Conservation (phyloP, 2,113 vertebrate genomes). For the Sturnus vulgaris region DNA sequence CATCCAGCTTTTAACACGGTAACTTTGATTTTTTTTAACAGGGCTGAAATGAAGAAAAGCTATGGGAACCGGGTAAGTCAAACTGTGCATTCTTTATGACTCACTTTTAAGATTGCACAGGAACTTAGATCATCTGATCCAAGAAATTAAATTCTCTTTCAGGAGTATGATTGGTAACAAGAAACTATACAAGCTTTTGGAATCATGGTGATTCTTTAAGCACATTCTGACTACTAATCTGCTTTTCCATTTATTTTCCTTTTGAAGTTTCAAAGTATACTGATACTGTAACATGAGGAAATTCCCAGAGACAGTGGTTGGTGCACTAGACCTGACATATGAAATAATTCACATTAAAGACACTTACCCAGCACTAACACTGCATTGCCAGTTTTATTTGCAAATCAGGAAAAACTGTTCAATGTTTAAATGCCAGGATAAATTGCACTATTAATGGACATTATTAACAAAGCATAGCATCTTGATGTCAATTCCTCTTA, state of each 20-base stretch:
- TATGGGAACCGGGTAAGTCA: background rate
- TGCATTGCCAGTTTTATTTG: slow-evolving; percentile 1
- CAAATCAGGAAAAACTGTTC: background rate
- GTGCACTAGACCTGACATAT: background rate
- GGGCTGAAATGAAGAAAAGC: background rate
- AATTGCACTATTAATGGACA: slow-evolving; percentile 34
- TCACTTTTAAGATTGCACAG: background rate
- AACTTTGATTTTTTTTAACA: background rate
- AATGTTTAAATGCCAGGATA: slow-evolving; percentile 22
- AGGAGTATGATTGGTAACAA: background rate
- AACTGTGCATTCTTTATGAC: background rate
- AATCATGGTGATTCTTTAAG: background rate
- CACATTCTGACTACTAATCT: background rate
- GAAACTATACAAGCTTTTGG: background rate
- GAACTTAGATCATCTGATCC: background rate
- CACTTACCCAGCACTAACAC: background rate
- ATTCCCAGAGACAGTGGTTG: background rate
- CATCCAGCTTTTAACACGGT: background rate
- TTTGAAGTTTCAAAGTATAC: background rate
- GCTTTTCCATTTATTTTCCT: background rate
- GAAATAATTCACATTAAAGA: background rate
- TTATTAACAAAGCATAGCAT: background rate
- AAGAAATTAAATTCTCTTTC: background rate
- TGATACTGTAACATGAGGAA: background rate
- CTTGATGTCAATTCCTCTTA: background rate